Evolutionary conservation across 2,113 vertebrate genomes (phyloP).

Genomic region (Oryzias javanicus): DNA sequence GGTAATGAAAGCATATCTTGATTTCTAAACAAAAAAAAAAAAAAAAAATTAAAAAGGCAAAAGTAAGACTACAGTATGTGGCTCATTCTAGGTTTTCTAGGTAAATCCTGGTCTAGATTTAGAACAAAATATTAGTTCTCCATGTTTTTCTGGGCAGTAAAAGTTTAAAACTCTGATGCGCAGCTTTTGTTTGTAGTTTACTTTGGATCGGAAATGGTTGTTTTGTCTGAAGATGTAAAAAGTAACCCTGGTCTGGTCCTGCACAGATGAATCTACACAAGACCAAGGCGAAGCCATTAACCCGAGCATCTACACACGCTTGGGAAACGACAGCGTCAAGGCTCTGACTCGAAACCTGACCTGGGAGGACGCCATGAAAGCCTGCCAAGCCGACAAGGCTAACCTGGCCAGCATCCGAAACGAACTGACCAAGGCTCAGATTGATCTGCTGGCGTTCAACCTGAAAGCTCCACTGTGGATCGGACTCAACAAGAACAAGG

Average conservation of each 20-base stretch:
- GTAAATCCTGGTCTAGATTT: no score
- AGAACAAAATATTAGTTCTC: no score
- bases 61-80: no score
- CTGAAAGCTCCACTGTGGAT: conserved; percentile 85
- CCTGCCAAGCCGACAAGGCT: conserved; percentile 72
- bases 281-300: conserved; percentile 48
- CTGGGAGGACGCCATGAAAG: conserved; percentile 80
- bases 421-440: conserved; percentile 76
- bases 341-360: conserved; percentile 76
- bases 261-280: conserved; percentile 71
- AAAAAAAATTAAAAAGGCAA: no score
- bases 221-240: neutral
- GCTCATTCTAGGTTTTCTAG: no score
- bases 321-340: conserved; percentile 82
- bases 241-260: conserved; percentile 1
- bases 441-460: conserved; percentile 76
- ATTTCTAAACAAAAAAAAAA: no score
- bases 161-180: no score
- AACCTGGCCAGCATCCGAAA: conserved; percentile 82
- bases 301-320: conserved; percentile 55
- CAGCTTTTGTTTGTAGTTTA: no score
- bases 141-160: no score
- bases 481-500: conserved; percentile 87
- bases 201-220: no score
- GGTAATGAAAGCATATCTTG: no score